phyloP scores from a whole-genome alignment of 2,888 invertebrate genomes.

The Torymus texanus region DNA sequence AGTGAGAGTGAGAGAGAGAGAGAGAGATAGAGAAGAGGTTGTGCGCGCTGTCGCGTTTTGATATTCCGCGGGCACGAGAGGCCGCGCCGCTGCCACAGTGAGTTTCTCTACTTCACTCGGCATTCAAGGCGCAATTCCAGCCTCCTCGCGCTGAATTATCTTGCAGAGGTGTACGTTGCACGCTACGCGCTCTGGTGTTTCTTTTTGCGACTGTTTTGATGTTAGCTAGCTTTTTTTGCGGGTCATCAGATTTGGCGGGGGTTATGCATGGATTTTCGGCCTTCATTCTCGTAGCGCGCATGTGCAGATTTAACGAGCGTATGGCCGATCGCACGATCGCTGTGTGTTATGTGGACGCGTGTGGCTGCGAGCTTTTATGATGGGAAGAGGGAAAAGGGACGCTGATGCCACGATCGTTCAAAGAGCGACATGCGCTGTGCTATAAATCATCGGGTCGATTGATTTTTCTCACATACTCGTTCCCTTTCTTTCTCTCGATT shows the following conservation, averaged over 20 bases:
- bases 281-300: no score
- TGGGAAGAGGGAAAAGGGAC: not conserved
- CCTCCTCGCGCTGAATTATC: conserved; percentile 54
- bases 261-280: no score
- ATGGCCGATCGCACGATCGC: not conserved
- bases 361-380: not conserved
- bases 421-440: no score
- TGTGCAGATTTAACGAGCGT: no score
- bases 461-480: no score
- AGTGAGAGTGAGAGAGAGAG: not conserved
- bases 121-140: conserved; percentile 56
- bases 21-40: not conserved
- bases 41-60: conserved; percentile 40
- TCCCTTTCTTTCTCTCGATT: no score
- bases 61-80: conserved; percentile 39
- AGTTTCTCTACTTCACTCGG: conserved; percentile 50
- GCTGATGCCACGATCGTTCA: not conserved
- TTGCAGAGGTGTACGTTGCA: conserved; percentile 19
- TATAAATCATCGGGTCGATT: no score
- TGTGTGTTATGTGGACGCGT: not conserved
- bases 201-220: conserved; percentile 16
- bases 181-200: not conserved
- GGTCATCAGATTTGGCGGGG: no score
- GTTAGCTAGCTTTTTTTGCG: no score
- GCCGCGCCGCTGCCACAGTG: not conserved